Evolutionary conservation across 23 tunicate species (phyloP), one percentile per base, ranked within the genome.

Genomic region (Styela plicata): DNA sequence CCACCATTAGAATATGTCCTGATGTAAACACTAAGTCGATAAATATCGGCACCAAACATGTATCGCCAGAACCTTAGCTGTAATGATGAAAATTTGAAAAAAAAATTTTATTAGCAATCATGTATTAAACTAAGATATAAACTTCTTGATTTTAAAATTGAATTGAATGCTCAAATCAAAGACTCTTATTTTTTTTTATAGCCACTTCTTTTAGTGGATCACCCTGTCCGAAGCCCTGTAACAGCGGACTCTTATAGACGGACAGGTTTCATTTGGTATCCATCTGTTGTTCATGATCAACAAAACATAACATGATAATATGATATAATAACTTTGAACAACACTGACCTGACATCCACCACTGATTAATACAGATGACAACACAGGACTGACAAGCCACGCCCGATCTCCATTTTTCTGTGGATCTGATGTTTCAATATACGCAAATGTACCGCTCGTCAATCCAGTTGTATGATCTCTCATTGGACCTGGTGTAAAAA

Each of bases 21-120:
- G 3, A 78, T 88, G 80, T 85, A 93, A 16, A 88, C 87, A 1
- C 74, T 64, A 20, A 93, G 77, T 32, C 90, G 75, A 70, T 81
- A 88, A 3, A 93, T 89, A 53, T 93, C 98, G 29, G 66, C 67
- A 10, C 98, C 98, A 37, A 84, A 44, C 98, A 93, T 93, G 82
- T 81, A 85, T 31, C 83, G 84, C 98, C 98, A 93, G 70, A 93
- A 93, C 10, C 98, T 86, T 26, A 93, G 74, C 98, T 92, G 75
- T 22, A 64, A 64, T 19, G 20, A 0, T 19, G 24, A 69, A 26
- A 19, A 19, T 61, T 61, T 19, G 64, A 21, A 21, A n/a, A n/a
- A n/a, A n/a, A n/a, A n/a, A n/a, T n/a, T n/a, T n/a, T n/a, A n/a
- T n/a, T n/a, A n/a, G n/a, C n/a, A n/a, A n/a, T n/a, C n/a, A n/a